Percentiles rank a stretch among this genome's conserved stretches.
Evolutionary conservation across 2,797 vertebrate genomes (phyloP).

Genomic region (Channa striata): DNA sequence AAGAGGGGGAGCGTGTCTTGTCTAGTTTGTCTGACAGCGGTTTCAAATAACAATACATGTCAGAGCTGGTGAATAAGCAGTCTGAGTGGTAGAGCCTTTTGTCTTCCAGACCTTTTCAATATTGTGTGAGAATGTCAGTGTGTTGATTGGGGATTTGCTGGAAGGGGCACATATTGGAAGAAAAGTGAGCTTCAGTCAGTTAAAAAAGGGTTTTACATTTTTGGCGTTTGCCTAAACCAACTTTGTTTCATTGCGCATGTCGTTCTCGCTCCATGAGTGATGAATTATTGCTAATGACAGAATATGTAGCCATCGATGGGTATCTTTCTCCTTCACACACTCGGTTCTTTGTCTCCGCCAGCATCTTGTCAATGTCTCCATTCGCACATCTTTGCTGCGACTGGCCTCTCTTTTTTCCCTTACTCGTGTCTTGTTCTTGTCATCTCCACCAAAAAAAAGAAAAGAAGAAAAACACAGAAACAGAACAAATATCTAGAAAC

Average conservation of each 20-base stretch:
- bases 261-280: slow-evolving; percentile 24
- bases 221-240: slow-evolving; percentile 46
- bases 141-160: slow-evolving; percentile 73
- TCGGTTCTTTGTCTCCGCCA: slow-evolving; percentile 24
- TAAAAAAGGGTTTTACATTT: slow-evolving; percentile 36
- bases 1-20: slow-evolving; percentile 35
- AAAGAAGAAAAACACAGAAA: neutral
- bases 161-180: slow-evolving; percentile 48
- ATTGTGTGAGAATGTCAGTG: slow-evolving; percentile 71
- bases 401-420: slow-evolving; percentile 36
- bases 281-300: slow-evolving; percentile 50
- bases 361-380: slow-evolving; percentile 32
- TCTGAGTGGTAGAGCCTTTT: slow-evolving; percentile 73
- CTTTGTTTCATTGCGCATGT: slow-evolving; percentile 19
- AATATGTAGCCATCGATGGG: slow-evolving; percentile 28
- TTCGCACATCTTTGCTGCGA: slow-evolving; percentile 35
- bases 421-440: slow-evolving; percentile 25
- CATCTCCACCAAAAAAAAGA: slow-evolving; percentile 2
- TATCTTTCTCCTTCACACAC: slow-evolving; percentile 26
- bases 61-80: slow-evolving; percentile 70
- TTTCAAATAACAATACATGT: slow-evolving; percentile 81
- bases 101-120: slow-evolving; percentile 77
- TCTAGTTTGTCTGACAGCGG: slow-evolving; percentile 75
- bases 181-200: slow-evolving; percentile 57
- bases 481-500: slow-evolving; percentile 20